Conservation (phyloP, 2,797 vertebrate species). For the Delichon dasypus region DNA sequence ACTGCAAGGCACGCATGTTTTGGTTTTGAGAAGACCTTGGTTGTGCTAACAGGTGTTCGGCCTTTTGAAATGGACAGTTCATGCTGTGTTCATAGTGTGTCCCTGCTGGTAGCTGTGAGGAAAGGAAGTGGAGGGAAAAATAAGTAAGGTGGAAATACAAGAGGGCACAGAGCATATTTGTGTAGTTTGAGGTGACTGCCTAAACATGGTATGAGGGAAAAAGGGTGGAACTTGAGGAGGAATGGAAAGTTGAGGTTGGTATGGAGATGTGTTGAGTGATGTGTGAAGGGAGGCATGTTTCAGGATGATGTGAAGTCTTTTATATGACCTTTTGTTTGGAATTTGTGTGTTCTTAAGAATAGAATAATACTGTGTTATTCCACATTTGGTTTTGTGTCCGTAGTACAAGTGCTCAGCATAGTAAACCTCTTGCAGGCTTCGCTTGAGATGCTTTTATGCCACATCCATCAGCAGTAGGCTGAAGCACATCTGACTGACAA, state of each 20-base stretch:
- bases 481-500: background rate
- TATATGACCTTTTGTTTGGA: background rate
- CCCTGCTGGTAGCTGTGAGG: background rate
- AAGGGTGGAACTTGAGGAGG: background rate
- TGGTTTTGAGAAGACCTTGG: background rate
- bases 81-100: background rate
- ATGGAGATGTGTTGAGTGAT: background rate
- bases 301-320: background rate
- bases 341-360: background rate
- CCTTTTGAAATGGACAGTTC: background rate
- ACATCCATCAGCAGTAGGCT: background rate
- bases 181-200: background rate
- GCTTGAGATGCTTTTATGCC: background rate
- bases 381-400: rapidly evolving
- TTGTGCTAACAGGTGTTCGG: background rate
- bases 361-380: background rate
- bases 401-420: background rate
- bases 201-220: background rate
- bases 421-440: background rate
- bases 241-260: background rate
- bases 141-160: background rate
- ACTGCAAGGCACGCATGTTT: rapidly evolving
- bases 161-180: background rate
- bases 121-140: background rate
- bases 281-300: background rate